phyloP scores from a whole-genome alignment of 2,888 invertebrate genomes.

The Drosophila lutescens region DNA sequence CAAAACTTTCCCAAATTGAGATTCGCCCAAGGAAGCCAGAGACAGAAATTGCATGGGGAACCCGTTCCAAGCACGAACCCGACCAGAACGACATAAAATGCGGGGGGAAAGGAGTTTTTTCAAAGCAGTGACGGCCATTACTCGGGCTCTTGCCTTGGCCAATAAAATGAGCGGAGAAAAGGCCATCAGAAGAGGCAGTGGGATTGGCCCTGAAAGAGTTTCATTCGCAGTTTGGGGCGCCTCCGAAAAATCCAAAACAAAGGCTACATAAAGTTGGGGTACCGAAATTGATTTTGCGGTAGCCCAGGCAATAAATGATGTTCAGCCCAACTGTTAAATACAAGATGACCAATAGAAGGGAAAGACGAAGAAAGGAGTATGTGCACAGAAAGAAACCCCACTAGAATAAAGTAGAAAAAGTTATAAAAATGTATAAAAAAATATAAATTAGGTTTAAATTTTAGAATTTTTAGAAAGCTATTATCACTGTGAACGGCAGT shows the following conservation, averaged over 20 bases:
- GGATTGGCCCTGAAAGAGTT: slow-evolving; percentile 33
- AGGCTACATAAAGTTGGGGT: slow-evolving; percentile 56
- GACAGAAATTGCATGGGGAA: slow-evolving; percentile 1
- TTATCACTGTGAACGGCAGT: too few species aligned
- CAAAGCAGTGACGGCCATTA: slow-evolving; percentile 54
- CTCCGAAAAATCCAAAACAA: slow-evolving; percentile 27
- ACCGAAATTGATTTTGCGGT: slow-evolving; percentile 80
- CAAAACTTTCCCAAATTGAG: not conserved
- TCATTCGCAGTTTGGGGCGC: slow-evolving; percentile 26
- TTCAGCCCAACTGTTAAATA: slow-evolving; percentile 60
- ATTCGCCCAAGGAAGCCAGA: not conserved
- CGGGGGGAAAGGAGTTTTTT: not conserved
- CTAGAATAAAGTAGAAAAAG: too few species aligned
- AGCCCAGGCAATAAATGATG: slow-evolving; percentile 68
- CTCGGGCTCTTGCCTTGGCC: slow-evolving; percentile 53
- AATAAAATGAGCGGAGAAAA: slow-evolving; percentile 66
- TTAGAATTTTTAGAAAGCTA: too few species aligned
- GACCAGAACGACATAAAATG: slow-evolving; percentile 17
- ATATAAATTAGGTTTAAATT: not conserved
- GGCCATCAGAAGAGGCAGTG: slow-evolving; percentile 62
- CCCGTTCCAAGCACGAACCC: slow-evolving; percentile 1
- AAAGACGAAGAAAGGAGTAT: not conserved
- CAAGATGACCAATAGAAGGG: slow-evolving; percentile 38
- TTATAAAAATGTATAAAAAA: not conserved
- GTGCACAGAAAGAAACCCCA: slow-evolving; percentile 5